Evolutionary conservation across 2,888 invertebrate genomes (phyloP).

Genomic region (Malachius bipustulatus): DNA sequence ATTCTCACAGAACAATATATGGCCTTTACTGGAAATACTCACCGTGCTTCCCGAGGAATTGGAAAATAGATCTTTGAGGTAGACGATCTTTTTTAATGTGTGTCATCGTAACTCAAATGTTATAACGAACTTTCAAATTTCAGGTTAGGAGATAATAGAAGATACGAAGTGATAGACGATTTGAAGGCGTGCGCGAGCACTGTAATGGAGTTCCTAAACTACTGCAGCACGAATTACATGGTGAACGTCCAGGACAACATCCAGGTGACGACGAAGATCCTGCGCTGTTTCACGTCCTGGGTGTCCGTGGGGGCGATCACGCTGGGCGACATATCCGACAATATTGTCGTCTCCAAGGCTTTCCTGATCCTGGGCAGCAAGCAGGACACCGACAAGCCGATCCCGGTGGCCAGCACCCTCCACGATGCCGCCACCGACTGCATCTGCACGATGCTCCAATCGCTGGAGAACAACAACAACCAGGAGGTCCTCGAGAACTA

Average conservation of each 20-base stretch:
- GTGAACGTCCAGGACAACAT: constrained; percentile 55
- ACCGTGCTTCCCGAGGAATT: constrained; percentile 95
- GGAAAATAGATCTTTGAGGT: constrained; percentile 60
- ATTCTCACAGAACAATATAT: constrained; percentile 58
- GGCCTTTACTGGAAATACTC: constrained; percentile 82
- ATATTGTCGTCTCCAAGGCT: constrained; percentile 59
- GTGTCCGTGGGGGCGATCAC: constrained; percentile 72
- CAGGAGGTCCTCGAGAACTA: constrained; percentile 63
- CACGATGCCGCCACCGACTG: constrained; percentile 90
- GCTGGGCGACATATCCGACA: constrained; percentile 59
- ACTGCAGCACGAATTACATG: constrained; percentile 54
- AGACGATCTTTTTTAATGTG: constrained; percentile 11
- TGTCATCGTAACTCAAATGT: neutral
- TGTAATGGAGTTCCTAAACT: constrained; percentile 67
- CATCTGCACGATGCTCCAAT: constrained; percentile 73
- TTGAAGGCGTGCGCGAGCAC: constrained; percentile 62
- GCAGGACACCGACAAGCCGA: constrained; percentile 26
- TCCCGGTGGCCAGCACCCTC: constrained; percentile 35
- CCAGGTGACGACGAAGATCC: constrained; percentile 58
- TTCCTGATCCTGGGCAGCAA: constrained; percentile 48
- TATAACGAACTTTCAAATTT: constrained; percentile 8
- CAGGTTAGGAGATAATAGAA: constrained; percentile 76
- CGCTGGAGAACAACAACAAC: constrained; percentile 65
- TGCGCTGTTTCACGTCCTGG: constrained; percentile 88
- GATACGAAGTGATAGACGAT: constrained; percentile 73